A percentile compares a stretch with the other conserved stretches of the same genome.
Conservation (phyloP, 2,888 invertebrate genomes). For the Catocala fraxini region DNA sequence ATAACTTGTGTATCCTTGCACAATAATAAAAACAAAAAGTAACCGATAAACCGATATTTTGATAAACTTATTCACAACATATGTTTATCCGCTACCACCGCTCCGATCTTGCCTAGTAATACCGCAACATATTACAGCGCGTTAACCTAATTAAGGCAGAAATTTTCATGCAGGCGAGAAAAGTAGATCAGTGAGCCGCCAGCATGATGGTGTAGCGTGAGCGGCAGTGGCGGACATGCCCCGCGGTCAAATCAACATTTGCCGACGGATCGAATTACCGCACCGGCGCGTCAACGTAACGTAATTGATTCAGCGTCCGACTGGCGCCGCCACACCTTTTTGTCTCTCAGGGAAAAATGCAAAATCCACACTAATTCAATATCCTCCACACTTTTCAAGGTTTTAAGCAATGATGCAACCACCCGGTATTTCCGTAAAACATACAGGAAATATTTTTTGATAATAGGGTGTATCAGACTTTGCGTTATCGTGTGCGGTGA, state of each 20-base stretch:
- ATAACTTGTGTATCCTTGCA: too few relatives aligned
- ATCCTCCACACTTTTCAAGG: constrained; percentile 62
- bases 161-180: constrained; percentile 39
- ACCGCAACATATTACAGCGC: neutral
- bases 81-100: neutral
- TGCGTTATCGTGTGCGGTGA: neutral
- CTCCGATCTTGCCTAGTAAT: neutral
- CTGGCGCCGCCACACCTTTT: constrained; percentile 75
- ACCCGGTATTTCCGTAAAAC: constrained; percentile 38
- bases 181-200: constrained; percentile 69
- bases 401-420: constrained; percentile 45
- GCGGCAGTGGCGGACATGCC: constrained; percentile 58
- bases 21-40: too few relatives aligned
- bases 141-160: constrained; percentile 33
- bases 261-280: constrained; percentile 84
- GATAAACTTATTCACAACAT: neutral
- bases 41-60: neutral
- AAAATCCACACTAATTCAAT: constrained; percentile 81
- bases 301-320: constrained; percentile 82
- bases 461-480: neutral
- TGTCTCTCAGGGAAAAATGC: constrained; percentile 71
- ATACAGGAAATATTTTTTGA: constrained; percentile 13
- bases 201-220: constrained; percentile 35
- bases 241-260: constrained; percentile 85
- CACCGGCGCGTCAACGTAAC: constrained; percentile 75